Percentiles rank a stretch among this genome's conserved stretches.
phyloP scores from a whole-genome alignment of 2,797 vertebrate genomes.

The Phoeniculus purpureus region DNA sequence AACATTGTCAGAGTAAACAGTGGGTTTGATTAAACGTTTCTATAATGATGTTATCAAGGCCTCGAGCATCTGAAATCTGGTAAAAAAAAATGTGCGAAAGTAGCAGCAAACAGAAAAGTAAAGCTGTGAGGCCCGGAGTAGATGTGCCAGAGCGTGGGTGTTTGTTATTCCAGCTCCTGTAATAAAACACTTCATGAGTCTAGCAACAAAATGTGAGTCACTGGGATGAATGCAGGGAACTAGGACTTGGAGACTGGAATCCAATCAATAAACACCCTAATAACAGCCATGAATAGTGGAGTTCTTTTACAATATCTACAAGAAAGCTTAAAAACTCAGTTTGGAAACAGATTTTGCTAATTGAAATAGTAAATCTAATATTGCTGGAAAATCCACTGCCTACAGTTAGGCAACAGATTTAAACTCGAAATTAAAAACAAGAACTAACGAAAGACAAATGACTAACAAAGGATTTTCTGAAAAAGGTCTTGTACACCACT shows the following conservation, averaged over 20 bases:
- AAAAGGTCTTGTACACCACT: background rate
- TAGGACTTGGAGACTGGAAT: background rate
- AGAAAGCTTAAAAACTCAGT: background rate
- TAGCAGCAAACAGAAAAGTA: constrained; percentile 7
- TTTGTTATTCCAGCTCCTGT: background rate
- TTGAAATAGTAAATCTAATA: background rate
- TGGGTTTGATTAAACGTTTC: constrained; percentile 40
- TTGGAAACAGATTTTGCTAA: background rate
- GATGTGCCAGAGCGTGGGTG: background rate
- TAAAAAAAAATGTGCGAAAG: constrained; percentile 15
- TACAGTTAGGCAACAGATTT: background rate
- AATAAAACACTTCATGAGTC: background rate
- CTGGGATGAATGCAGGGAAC: background rate
- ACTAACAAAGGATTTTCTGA: background rate
- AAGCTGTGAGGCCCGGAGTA: constrained; percentile 2
- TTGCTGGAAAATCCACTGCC: background rate
- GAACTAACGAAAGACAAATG: background rate
- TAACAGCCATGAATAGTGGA: background rate
- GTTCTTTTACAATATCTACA: background rate
- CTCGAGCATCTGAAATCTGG: background rate
- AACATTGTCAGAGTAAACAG: constrained; percentile 43
- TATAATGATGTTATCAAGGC: constrained; percentile 40
- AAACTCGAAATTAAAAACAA: background rate
- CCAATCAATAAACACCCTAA: background rate
- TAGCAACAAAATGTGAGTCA: background rate